Conservation (phyloP, 2,113 vertebrate species). For the Turnix velox region DNA sequence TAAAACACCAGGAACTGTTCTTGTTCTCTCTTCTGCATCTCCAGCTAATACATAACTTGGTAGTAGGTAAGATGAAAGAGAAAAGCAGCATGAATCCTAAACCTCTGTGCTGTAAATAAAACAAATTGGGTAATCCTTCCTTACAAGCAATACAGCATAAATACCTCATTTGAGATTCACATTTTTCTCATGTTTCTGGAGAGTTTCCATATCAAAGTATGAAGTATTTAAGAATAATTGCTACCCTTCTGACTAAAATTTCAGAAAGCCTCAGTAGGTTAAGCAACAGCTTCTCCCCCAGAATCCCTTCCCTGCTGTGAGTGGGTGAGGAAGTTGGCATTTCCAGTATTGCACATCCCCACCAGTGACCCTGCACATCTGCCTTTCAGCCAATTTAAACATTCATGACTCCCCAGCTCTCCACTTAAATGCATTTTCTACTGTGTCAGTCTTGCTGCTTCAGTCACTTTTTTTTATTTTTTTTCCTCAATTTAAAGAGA, state of each 20-base stretch:
- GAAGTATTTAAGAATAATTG: background rate
- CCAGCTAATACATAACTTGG: background rate
- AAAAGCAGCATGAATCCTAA: background rate
- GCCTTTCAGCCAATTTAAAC: slow-evolving; percentile 60
- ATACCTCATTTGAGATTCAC: rapidly evolving
- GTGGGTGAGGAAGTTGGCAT: background rate
- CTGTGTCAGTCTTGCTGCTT: slow-evolving; percentile 25
- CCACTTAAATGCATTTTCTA: slow-evolving; percentile 45
- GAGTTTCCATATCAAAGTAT: background rate
- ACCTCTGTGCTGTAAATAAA: background rate
- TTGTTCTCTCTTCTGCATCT: background rate
- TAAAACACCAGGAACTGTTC: too few species aligned
- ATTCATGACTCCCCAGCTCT: slow-evolving; percentile 52
- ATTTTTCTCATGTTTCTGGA: background rate
- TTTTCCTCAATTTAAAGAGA: background rate
- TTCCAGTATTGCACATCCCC: slow-evolving; percentile 3
- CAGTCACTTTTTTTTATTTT: slow-evolving; percentile 8
- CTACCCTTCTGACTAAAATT: background rate
- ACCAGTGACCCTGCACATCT: background rate
- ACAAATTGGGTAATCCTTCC: background rate
- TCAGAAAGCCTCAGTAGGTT: background rate
- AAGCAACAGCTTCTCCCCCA: background rate
- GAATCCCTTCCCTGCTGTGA: background rate
- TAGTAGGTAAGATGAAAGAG: background rate
- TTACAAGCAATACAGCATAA: background rate